Base-by-base conservation (phyloP, 2,888 invertebrate genomes). In the Oscheius myriophilus region DNA sequence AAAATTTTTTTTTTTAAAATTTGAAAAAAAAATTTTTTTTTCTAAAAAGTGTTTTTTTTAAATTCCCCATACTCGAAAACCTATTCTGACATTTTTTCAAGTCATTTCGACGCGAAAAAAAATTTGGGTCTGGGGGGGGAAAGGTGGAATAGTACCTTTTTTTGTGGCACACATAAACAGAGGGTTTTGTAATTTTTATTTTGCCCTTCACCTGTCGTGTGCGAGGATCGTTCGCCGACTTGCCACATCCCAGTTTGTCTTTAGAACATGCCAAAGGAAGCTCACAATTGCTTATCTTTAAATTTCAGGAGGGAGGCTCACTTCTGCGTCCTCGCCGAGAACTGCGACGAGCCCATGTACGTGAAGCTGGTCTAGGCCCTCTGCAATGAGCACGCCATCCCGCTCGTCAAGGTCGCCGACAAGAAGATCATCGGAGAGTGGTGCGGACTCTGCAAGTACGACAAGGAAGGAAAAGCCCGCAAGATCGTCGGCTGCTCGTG, bases 341-440 rank as follows among this genome's bases (percentile, higher is more conserved):
- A 96, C 89, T 97, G 97, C 87, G 96, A 98, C 86, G 97, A 98
- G 89, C 94, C 94, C 63, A 92, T 93, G 89, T 98, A 98, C 91
- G 94, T 95, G 87, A 96, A 96, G 88, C 90, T 99, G 62, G 94
- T 98, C 33, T 94, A 95, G 87, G 97, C 96, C 49, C 91, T 99
- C 69, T 99, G 98, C 90, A 93, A 95, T 78, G 96, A 97, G 89
- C 98, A 98, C 89, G 93, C 93, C 88, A 98, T 99, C 87, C 95
- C 96, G 71, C 90, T 99, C 75, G 92, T 98, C 80, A 94, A 93
- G 90, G 96, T 89, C 23, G 96, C 97, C 88, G 95, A 96, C 89
- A 97, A 96, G 90, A 97, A 97, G 90, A 96, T 96, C 88, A 91
- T 98, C 67, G 98, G 98, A 57, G 98, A 99, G 90, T 97, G 97